phyloP scores from a whole-genome alignment of 2,888 invertebrate species.

The Orthonychiurus folsomi region DNA sequence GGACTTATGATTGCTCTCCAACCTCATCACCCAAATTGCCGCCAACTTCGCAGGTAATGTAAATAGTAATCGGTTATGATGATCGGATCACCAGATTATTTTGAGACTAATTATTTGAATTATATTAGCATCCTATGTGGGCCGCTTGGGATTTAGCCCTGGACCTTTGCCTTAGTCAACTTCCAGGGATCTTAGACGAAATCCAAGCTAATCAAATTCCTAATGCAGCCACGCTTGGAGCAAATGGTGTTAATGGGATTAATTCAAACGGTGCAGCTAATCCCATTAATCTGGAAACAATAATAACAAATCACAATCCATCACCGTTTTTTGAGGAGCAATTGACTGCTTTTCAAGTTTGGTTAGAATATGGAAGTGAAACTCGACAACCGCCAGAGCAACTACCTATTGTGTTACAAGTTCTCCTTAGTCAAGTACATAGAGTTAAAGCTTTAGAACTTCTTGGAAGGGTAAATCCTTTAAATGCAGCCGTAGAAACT shows the following conservation, averaged over 20 bases:
- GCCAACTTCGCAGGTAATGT: conserved; percentile 65
- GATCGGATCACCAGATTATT: not conserved
- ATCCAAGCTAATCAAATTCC: conserved; percentile 13
- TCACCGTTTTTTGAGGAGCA: conserved; percentile 86
- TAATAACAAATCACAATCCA: conserved; percentile 52
- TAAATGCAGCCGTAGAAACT: too few species aligned
- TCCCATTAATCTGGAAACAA: conserved; percentile 11
- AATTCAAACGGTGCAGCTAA: not conserved
- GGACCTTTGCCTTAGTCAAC: conserved; percentile 84
- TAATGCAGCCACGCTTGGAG: not conserved
- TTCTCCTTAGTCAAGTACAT: conserved; percentile 59
- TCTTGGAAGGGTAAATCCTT: conserved; percentile 61
- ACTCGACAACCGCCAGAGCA: conserved; percentile 84
- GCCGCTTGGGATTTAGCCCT: conserved; percentile 95
- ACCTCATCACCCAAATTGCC: conserved; percentile 85
- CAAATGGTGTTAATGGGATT: not conserved
- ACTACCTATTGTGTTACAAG: conserved; percentile 78
- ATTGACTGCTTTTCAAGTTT: conserved; percentile 92
- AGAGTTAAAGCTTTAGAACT: conserved; percentile 88
- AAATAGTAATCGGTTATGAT: conserved; percentile 4
- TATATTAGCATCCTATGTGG: conserved; percentile 91
- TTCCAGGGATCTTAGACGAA: conserved; percentile 52
- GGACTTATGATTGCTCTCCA: conserved; percentile 95
- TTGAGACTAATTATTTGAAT: not conserved
- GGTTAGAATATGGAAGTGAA: conserved; percentile 73